Percentiles rank a stretch among this genome's conserved stretches.
These are phyloP conservation scores for Uloborus diversus DNA, from an alignment of 1,140 invertebrate species.

Conservation along the genomic window DNA sequence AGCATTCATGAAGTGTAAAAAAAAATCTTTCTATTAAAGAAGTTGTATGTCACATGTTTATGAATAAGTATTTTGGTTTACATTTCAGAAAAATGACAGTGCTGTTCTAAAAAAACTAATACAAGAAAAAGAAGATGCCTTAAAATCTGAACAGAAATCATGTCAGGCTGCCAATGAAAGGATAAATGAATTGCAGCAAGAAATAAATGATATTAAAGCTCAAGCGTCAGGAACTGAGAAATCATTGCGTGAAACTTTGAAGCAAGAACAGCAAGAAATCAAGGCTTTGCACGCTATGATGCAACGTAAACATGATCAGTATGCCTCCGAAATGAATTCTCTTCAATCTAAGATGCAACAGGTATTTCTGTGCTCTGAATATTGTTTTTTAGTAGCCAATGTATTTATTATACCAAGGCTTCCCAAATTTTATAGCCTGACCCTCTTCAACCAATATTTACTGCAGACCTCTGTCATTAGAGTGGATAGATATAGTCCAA, in stretches of 20 bases:
- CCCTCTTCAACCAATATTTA: too few species aligned
- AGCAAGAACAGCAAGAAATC: slow-evolving; percentile 49
- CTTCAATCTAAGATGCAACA: slow-evolving; percentile 45
- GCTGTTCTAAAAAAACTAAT: slow-evolving; percentile 45
- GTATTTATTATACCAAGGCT: too few species aligned
- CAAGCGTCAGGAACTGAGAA: slow-evolving; percentile 32
- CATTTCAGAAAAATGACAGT: slow-evolving; percentile 47
- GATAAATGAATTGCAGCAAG: slow-evolving; percentile 23
- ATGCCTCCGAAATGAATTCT: slow-evolving; percentile 8
- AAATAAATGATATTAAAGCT: slow-evolving; percentile 17
- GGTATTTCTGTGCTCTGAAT: background rate
- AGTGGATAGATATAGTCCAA: too few species aligned
- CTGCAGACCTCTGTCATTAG: too few species aligned
- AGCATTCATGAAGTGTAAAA: too few species aligned
- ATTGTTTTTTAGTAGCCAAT: background rate
- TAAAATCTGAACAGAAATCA: slow-evolving; percentile 24
- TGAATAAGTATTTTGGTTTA: too few species aligned
- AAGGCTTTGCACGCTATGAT: slow-evolving; percentile 43
- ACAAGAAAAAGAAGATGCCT: slow-evolving; percentile 43
- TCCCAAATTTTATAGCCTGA: too few species aligned
- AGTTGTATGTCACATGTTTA: too few species aligned
- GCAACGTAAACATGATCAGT: slow-evolving; percentile 42
- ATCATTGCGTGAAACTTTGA: slow-evolving; percentile 23
- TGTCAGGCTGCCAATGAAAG: slow-evolving; percentile 32
- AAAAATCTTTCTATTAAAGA: too few species aligned